phyloP scores from a whole-genome alignment of 2,113 vertebrate species.

The Excalfactoria chinensis region DNA sequence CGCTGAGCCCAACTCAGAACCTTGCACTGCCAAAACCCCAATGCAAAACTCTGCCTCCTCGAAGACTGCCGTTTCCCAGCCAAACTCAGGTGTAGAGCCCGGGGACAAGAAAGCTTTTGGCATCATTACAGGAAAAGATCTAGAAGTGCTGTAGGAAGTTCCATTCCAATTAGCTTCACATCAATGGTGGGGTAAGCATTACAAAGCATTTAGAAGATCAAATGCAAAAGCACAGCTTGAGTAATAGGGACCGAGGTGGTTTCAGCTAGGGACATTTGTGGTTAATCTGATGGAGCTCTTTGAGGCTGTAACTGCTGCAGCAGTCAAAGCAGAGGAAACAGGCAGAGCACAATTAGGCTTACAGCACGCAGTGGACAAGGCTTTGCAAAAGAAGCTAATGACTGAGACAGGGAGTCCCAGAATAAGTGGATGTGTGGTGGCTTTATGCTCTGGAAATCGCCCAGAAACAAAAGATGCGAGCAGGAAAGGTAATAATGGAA shows the following conservation, averaged over 20 bases:
- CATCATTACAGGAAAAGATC: not conserved
- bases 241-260: constrained; percentile 14
- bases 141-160: constrained; percentile 43
- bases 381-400: constrained; percentile 65
- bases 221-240: constrained; percentile 66
- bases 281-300: constrained; percentile 52
- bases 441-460: constrained; percentile 60
- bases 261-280: constrained; percentile 45
- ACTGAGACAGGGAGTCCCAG: constrained; percentile 61
- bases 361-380: constrained; percentile 26
- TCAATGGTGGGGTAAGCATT: constrained; percentile 7
- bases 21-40: not conserved
- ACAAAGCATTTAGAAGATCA: constrained; percentile 60
- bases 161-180: constrained; percentile 39
- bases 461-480: constrained; percentile 51
- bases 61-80: not conserved
- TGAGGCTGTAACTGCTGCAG: constrained; percentile 54
- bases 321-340: constrained; percentile 35
- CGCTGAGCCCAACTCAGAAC: not conserved
- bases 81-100: not conserved
- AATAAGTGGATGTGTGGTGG: constrained; percentile 36
- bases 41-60: not conserved
- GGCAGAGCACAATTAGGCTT: constrained; percentile 61
- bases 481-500: constrained; percentile 38
- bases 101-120: constrained; percentile 4